Conservation (phyloP, 2,797 vertebrate genomes). For the Characodon lateralis region DNA sequence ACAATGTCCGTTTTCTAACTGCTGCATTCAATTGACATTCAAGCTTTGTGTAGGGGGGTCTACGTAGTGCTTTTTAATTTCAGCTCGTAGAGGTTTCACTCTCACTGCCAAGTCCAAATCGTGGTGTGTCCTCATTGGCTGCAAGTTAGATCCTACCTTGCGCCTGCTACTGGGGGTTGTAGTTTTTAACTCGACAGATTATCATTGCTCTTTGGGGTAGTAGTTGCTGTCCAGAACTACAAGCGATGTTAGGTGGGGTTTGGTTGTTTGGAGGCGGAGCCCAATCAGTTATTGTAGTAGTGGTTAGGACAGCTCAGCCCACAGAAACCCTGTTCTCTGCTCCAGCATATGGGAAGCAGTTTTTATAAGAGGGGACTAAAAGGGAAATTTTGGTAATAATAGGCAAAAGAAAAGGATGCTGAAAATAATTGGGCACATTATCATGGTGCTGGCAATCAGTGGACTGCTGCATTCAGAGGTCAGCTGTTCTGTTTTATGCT, state of each 20-base stretch:
- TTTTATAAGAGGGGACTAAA: not conserved
- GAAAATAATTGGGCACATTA: conserved; percentile 7
- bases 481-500: conserved; percentile 6
- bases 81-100: not conserved
- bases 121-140: conserved; percentile 80
- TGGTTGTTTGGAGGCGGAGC: conserved; percentile 60
- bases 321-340: conserved; percentile 9
- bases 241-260: conserved; percentile 30
- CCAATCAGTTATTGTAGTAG: not conserved
- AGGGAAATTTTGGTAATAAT: conserved; percentile 4
- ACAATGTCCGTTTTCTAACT: not conserved
- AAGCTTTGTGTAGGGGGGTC: not conserved
- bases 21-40: not conserved
- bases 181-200: conserved; percentile 31
- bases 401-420: conserved; percentile 32
- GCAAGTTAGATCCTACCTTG: not conserved
- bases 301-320: conserved; percentile 44
- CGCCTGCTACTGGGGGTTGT: conserved; percentile 50
- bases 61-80: not conserved
- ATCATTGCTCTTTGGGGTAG: fast-evolving
- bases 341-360: not conserved
- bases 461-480: conserved; percentile 58
- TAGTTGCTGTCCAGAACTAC: conserved; percentile 54
- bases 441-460: conserved; percentile 21
- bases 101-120: conserved; percentile 46